Base-by-base conservation (phyloP, 2,113 vertebrate genomes). In the Nanorana parkeri region DNA sequence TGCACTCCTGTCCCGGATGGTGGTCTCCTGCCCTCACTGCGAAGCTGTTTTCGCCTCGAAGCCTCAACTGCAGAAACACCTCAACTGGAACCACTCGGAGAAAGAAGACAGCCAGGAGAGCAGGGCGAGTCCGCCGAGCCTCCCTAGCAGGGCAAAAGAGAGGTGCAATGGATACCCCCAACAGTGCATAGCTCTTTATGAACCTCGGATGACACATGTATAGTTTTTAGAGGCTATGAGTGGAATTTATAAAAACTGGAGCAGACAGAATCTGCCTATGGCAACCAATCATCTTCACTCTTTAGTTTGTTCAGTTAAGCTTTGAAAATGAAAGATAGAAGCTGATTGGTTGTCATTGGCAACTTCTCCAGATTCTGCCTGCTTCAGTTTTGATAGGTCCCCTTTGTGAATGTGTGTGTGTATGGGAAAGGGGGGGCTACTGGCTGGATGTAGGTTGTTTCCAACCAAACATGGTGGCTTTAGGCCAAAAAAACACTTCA, bases 21-120 rank as follows among this genome's bases (percentile, higher is more conserved):
- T 94, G 4, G 96, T 97, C 60, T 90, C 95, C 0, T 99, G 97
- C 85, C 94, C 93, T 0, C 95, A 95, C 91, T 99, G 97, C 0
- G 96, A 98, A 91, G 96, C 97, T 0, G 92, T 94, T 68, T 99
- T 99, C 88, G 95, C 95, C 83, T 97, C 97, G 80, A 98, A 97
- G 89, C 95, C 96, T 16, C 97, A 97, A 85, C 93, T 99, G 87
- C 95, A 98, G 87, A 99, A 99, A 87, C 97, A 99, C 88, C 94
- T 95, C 66, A 90, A 95, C 73, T 98, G 96, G 97, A 99, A 97
- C 87, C 97, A 99, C 84, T 91, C 95, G 76, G 96, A 98, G 72
- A 89, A 91, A 16, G 72, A 73, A 41, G 29, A 55, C 32, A 23
- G 85, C 88, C 0, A 92, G 95, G 85, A 87, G 90, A 80, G 96